phyloP scores from a whole-genome alignment of 2,888 invertebrate genomes.

The Chesias legatella region DNA sequence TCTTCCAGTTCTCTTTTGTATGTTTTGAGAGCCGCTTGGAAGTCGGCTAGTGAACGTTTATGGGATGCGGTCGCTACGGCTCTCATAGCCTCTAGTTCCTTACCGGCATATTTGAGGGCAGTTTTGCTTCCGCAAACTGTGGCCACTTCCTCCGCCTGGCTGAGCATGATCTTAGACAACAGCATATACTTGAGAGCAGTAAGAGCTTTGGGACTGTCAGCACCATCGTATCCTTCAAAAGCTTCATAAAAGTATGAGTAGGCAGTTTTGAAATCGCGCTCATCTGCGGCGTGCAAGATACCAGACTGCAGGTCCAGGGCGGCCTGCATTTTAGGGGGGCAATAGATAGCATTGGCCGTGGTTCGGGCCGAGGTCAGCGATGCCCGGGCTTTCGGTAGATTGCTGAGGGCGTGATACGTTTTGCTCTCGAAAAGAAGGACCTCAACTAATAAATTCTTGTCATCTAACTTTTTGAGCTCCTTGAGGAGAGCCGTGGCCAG shows the following conservation, averaged over 20 bases:
- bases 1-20: conserved; percentile 95
- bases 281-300: conserved; percentile 99
- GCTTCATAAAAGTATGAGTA: conserved; percentile 99
- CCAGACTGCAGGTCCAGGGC: conserved; percentile 98
- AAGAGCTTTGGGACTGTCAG: conserved; percentile 94
- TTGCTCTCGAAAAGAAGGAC: conserved; percentile 99
- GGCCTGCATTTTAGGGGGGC: conserved; percentile 99
- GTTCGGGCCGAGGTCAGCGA: conserved; percentile 98
- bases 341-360: conserved; percentile 99
- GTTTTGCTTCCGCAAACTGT: conserved; percentile 97
- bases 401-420: conserved; percentile 98
- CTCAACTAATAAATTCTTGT: conserved; percentile 98
- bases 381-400: conserved; percentile 97
- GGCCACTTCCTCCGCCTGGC: conserved; percentile 97
- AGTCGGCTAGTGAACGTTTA: conserved; percentile 97
- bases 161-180: conserved; percentile 98
- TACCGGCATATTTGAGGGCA: conserved; percentile 97
- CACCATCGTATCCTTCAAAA: conserved; percentile 98
- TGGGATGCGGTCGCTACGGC: conserved; percentile 97
- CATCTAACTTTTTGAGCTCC: conserved; percentile 99
- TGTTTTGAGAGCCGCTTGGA: conserved; percentile 92
- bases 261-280: conserved; percentile 99
- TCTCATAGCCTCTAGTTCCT: conserved; percentile 98
- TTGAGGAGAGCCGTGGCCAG: conserved; percentile 92
- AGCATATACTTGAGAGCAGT: conserved; percentile 99